Evolutionary conservation across 1,140 invertebrate species (phyloP).

Genomic region (Halesus radiatus): DNA sequence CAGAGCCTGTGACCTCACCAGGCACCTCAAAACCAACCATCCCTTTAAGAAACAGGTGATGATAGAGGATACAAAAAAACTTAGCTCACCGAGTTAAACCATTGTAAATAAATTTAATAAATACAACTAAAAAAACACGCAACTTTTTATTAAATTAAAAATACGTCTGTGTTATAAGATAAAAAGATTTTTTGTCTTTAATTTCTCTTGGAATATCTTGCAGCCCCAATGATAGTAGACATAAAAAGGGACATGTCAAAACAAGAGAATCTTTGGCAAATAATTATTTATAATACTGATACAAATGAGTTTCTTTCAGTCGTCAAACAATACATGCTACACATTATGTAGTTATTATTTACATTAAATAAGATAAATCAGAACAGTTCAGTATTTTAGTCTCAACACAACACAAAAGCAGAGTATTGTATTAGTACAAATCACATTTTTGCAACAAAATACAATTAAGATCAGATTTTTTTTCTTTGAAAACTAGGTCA

Average conservation of each 20-base stretch:
- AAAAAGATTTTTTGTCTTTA: too few relatives aligned
- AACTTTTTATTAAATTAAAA: too few relatives aligned
- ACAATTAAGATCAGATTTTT: slow-evolving; percentile 18
- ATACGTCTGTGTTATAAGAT: too few relatives aligned
- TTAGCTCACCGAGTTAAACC: background rate
- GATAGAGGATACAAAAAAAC: background rate
- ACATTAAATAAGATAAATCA: slow-evolving; percentile 3
- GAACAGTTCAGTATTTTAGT: background rate
- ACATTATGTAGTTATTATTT: background rate
- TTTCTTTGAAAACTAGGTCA: background rate
- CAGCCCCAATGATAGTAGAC: too few relatives aligned
- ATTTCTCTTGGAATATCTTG: too few relatives aligned
- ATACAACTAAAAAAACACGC: too few relatives aligned
- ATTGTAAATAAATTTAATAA: background rate
- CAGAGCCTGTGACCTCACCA: slow-evolving; percentile 38
- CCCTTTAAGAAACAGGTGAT: background rate
- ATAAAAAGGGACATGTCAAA: background rate
- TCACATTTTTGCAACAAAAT: background rate
- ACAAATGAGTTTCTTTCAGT: slow-evolving; percentile 6
- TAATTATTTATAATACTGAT: slow-evolving; percentile 12
- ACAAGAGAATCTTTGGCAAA: slow-evolving; percentile 1
- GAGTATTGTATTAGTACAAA: slow-evolving; percentile 9
- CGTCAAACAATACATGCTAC: background rate
- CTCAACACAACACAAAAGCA: slow-evolving; percentile 8
- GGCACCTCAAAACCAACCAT: slow-evolving; percentile 27